Percentiles rank a stretch among this genome's conserved stretches.
phyloP scores from a whole-genome alignment of 2,113 vertebrate species.

The Colistium nudipinnis region DNA sequence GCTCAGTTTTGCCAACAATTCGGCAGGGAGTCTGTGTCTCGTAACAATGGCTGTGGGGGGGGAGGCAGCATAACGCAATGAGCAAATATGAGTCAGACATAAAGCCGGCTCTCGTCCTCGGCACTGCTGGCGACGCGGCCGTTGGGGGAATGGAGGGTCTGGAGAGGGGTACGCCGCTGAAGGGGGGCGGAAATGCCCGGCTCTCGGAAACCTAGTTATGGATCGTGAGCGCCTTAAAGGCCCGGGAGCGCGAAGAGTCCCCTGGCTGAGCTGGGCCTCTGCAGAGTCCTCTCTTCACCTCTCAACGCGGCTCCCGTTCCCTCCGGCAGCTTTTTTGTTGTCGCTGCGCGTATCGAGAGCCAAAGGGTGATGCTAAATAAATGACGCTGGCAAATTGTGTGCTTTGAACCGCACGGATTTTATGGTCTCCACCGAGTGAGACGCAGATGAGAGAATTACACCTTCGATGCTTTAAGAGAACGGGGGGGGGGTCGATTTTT shows the following conservation, averaged over 20 bases:
- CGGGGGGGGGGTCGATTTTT: neutral
- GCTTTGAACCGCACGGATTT: neutral
- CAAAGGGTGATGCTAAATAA: conserved; percentile 34
- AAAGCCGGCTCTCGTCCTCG: conserved; percentile 38
- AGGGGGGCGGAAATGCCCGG: conserved; percentile 24
- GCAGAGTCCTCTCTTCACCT: neutral
- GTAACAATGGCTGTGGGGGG: conserved; percentile 42
- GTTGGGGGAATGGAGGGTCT: conserved; percentile 36
- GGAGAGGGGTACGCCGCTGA: conserved; percentile 27
- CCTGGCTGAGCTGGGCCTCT: conserved; percentile 18
- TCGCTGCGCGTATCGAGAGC: conserved; percentile 14
- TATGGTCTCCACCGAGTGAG: neutral
- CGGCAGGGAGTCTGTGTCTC: conserved; percentile 31
- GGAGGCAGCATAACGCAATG: conserved; percentile 52
- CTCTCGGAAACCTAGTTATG: conserved; percentile 54
- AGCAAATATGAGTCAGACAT: conserved; percentile 55
- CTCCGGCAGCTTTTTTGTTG: conserved; percentile 13
- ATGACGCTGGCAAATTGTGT: conserved; percentile 16
- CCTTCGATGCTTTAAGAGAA: neutral
- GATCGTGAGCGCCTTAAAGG: conserved; percentile 27
- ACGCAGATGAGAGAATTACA: neutral
- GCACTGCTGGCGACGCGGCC: conserved; percentile 29
- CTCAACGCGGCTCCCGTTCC: conserved; percentile 18
- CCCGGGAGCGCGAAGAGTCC: conserved; percentile 5
- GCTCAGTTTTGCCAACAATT: conserved; percentile 51